Percentiles rank a stretch among this genome's conserved stretches.
These are phyloP conservation scores for Tuta absoluta DNA, from an alignment of 2,888 invertebrate species.

Conservation along the genomic window DNA sequence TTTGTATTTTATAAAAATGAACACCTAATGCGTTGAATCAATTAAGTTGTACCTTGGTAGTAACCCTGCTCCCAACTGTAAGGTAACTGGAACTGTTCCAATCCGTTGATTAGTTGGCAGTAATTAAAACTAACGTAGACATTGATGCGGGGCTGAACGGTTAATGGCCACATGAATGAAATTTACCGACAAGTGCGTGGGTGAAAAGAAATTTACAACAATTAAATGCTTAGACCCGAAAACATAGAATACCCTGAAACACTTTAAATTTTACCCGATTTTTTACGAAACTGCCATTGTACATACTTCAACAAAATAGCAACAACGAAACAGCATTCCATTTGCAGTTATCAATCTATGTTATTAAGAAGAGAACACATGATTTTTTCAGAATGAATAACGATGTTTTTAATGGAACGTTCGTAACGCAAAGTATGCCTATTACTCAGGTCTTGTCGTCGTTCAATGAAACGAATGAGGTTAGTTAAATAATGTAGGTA, in stretches of 20 bases:
- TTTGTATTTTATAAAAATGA: not conserved
- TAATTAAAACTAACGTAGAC: conserved; percentile 19
- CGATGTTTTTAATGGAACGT: not conserved
- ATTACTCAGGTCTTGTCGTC: not conserved
- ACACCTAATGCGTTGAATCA: not conserved
- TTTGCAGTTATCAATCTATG: too few species aligned
- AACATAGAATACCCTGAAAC: too few species aligned
- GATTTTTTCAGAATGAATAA: not conserved
- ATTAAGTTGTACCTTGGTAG: not conserved
- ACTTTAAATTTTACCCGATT: too few species aligned
- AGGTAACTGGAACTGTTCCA: conserved; percentile 13
- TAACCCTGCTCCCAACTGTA: conserved; percentile 3
- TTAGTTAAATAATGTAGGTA: conserved; percentile 2
- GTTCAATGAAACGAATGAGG: conserved; percentile 8
- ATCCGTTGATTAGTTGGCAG: conserved; percentile 16
- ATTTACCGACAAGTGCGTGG: not conserved
- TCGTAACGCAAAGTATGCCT: not conserved
- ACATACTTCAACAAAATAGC: too few species aligned
- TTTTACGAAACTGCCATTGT: too few species aligned
- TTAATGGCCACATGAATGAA: not conserved
- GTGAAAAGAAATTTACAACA: not conserved
- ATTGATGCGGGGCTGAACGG: not conserved
- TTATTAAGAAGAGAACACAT: too few species aligned
- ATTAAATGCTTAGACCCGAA: not conserved
- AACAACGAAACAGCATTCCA: not conserved